phyloP scores from a whole-genome alignment of 2,797 vertebrate genomes.

The Sphenopsis melanotis region DNA sequence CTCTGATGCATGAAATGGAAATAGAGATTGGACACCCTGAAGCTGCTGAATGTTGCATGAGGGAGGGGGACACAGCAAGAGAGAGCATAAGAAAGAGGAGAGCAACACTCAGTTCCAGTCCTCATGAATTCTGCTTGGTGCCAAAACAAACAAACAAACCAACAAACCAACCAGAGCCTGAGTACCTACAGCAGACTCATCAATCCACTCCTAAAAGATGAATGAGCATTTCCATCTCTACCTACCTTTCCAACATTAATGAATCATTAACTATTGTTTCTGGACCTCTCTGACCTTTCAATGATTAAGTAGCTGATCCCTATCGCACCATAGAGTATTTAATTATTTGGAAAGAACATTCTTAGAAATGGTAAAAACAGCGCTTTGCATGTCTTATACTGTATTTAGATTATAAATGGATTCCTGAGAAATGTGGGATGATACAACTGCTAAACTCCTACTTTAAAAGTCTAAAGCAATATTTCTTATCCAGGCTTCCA shows the following conservation, averaged over 20 bases:
- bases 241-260: background rate
- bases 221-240: background rate
- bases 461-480: background rate
- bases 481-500: background rate
- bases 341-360: background rate
- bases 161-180: background rate
- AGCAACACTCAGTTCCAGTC: background rate
- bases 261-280: constrained; percentile 18
- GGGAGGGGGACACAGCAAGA: background rate
- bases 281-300: background rate
- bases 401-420: constrained; percentile 27
- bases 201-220: background rate
- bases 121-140: background rate
- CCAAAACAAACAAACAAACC: background rate
- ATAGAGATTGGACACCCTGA: fast-evolving
- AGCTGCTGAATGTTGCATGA: fast-evolving
- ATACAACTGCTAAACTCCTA: constrained; percentile 19
- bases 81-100: fast-evolving
- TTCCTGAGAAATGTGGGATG: constrained; percentile 26
- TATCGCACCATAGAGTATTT: background rate
- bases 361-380: background rate
- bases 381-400: background rate
- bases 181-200: background rate
- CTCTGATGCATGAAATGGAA: background rate
- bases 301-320: constrained; percentile 4